Evolutionary conservation across 2,797 vertebrate species (phyloP).

Genomic region (Knipowitschia caucasica): DNA sequence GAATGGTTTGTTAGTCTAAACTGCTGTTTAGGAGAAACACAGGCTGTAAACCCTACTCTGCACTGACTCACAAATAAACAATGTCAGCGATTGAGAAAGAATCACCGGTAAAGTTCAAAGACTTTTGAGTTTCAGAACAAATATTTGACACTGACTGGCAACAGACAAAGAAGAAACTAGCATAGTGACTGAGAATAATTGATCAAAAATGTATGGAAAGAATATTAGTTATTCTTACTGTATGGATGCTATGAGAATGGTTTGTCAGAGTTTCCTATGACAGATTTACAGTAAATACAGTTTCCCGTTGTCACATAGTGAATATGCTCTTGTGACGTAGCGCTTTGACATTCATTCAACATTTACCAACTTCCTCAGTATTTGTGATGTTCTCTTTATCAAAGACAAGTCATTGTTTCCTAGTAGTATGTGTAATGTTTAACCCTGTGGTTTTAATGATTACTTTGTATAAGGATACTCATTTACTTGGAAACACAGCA

Average conservation of each 20-base stretch:
- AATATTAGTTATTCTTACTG: neutral
- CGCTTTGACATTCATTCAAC: neutral
- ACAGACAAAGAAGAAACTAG: neutral
- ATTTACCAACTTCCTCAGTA: too few relatives aligned
- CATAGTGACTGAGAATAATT: too few relatives aligned
- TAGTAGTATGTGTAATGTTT: too few relatives aligned
- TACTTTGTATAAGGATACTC: too few relatives aligned
- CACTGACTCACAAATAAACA: slow-evolving; percentile 60
- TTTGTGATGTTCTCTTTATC: too few relatives aligned
- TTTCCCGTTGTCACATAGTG: too few relatives aligned
- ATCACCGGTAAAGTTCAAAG: neutral
- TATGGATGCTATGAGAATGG: too few relatives aligned
- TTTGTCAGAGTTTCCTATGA: neutral
- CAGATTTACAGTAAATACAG: too few relatives aligned
- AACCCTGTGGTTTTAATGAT: too few relatives aligned
- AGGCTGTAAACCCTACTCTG: slow-evolving; percentile 57
- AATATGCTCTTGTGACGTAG: neutral
- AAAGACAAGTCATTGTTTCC: too few relatives aligned
- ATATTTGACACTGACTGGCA: neutral
- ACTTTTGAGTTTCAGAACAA: neutral
- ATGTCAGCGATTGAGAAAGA: neutral
- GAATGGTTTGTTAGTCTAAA: slow-evolving; percentile 26
- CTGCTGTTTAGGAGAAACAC: slow-evolving; percentile 43
- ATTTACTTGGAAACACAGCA: too few relatives aligned
- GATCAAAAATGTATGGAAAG: neutral